Evolutionary conservation across 1,140 invertebrate species (phyloP), one percentile per base, ranked within the genome.

Genomic region (Drosophila setifemur): DNA sequence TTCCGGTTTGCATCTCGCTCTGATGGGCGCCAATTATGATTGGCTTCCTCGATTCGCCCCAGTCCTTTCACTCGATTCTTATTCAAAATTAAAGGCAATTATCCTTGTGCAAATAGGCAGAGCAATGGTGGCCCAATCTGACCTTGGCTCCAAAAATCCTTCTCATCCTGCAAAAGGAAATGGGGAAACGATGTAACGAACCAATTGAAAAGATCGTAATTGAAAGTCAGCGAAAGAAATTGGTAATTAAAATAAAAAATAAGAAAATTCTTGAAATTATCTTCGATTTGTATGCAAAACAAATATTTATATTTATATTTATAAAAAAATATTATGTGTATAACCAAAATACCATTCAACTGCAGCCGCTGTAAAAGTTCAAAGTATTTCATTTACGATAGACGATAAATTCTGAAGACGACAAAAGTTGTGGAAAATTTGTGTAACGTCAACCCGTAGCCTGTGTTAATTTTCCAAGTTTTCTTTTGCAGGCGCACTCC

Each of bases 71-170:
- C 33, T 64, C 61, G 58, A 66, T 60, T 64, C 40, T 66, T 37
- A 60, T 74, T 83, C 63, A 73, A 57, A 83, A 83, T 83, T 85
- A 83, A 83, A 71, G 53, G 58, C 79, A 83, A 83, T 83, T 79
- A 85, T 73, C 43, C 43, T 54, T 77, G 57, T 70, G 69, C 58
- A 83, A 77, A 82, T 83, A 37, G 60, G 25, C 33, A 69, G 26
- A 11, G 44, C 23, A n/a, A 21, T 53, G 68, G 25, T 49, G 49
- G 26, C 43, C n/a, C n/a, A n/a, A n/a, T n/a, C n/a, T n/a, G 57
- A 66, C 58, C 61, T 66, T 66, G 61, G 14, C 19, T 11, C n/a
- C n/a, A n/a, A 19, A 4, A 40, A 8, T 64, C 23, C 19, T 26
- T 18, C n/a, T n/a, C 26, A 12, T 61, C 9, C 26, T 16, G n/a